A percentile compares a stretch with the other conserved stretches of the same genome.
Evolutionary conservation across 1,140 invertebrate species (phyloP).

Genomic region (Aphelenchoides avenae): DNA sequence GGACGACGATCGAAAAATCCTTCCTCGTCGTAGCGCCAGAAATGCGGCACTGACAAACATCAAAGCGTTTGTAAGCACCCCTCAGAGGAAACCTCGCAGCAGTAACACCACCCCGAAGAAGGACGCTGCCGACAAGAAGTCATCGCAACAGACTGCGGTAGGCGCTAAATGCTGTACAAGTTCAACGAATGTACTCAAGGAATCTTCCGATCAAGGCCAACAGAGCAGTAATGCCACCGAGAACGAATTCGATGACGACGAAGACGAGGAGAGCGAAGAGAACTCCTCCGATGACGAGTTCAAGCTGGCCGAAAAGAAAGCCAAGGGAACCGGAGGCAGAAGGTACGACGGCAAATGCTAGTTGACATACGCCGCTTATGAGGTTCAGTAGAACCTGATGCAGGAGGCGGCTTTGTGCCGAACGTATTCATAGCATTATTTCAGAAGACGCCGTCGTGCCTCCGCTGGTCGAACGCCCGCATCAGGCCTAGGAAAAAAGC

Average conservation of each 20-base stretch:
- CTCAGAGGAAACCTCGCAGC: slow-evolving; percentile 7
- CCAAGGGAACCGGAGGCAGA: not conserved
- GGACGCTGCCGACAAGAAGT: not conserved
- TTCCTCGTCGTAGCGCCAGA: slow-evolving; percentile 38
- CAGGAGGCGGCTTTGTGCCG: no score
- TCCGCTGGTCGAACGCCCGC: no score
- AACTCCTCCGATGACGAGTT: slow-evolving; percentile 37
- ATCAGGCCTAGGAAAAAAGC: no score
- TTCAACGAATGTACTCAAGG: no score
- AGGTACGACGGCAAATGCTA: no score
- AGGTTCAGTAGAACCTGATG: no score
- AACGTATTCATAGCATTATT: no score
- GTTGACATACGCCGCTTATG: no score
- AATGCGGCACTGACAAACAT: slow-evolving; percentile 36
- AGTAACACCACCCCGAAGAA: slow-evolving; percentile 4
- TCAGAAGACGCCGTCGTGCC: no score
- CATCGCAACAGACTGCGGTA: slow-evolving; percentile 9
- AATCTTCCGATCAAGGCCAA: no score
- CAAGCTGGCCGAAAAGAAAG: slow-evolving; percentile 7
- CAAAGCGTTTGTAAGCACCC: slow-evolving; percentile 27
- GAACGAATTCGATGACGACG: slow-evolving; percentile 28
- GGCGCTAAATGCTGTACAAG: no score
- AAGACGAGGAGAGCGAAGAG: slow-evolving; percentile 46
- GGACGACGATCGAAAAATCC: slow-evolving; percentile 38
- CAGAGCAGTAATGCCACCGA: slow-evolving; percentile 31